Base-by-base conservation (phyloP, 2,113 vertebrate genomes). In the Saguinus midas region DNA sequence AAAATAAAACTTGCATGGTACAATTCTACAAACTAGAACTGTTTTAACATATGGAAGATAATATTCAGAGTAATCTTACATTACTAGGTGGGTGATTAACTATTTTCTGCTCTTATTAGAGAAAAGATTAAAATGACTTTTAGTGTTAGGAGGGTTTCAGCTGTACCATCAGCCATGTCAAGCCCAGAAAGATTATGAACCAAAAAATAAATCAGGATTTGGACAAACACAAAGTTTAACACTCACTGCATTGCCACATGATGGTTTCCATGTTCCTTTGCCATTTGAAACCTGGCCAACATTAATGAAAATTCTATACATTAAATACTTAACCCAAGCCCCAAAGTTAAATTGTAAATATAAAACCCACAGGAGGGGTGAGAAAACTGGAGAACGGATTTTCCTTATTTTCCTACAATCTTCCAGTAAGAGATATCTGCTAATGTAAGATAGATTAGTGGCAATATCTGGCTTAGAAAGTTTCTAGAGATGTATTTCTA, bases 121-220 rank as follows among this genome's bases (percentile, higher is more conserved):
- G 16, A 57, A 93, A 86, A 86, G 55, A 95, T 35, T 78, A 84
- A 91, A 91, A 72, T 43, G 29, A 45, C 18, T 76, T 91, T 91
- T 76, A 90, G 55, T 50, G 16, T 32, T 50, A 86, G 32, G 35
- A 68, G 20, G 8, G 23, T 57, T 78, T 94, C 58, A 95, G 35
- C 37, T 93, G 52, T 1, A 64, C 37, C 61, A 83, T 23, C 20
- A 80, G 40, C 37, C 55, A 88, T 1, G 29, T 48, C 57, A 90
- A 80, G 21, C 25, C 70, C 88, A 95, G 85, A 94, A 91, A 92
- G 20, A 70, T 17, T 17, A 11, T 0, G 10, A 92, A 32, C 55
- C 55, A 7, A 92, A 96, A 93, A 89, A 55, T 43, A 73, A 70
- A 92, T 70, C 57, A 85, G 68, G 27, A 61, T 90, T 85, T 90